phyloP scores from a whole-genome alignment of 1,140 invertebrate genomes.

The Rhagoletis zephyria region DNA sequence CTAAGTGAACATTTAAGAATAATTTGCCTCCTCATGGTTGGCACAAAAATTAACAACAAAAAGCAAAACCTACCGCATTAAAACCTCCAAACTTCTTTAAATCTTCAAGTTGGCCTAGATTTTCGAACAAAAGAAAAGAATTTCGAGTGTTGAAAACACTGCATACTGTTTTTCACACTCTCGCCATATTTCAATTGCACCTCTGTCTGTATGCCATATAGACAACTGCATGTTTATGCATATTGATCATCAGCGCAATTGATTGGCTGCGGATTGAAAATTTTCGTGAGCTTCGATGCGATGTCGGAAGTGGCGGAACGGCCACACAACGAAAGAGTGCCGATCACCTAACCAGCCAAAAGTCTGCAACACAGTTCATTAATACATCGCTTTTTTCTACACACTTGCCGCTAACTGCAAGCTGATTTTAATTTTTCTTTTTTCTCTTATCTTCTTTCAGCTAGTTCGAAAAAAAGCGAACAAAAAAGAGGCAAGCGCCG shows the following conservation, averaged over 20 bases:
- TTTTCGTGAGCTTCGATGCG: background rate
- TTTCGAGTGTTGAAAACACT: background rate
- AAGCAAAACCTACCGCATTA: too few species aligned
- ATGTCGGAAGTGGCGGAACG: background rate
- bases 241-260: background rate
- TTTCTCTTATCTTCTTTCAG: background rate
- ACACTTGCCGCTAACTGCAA: background rate
- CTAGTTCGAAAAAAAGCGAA: background rate
- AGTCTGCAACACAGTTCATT: background rate
- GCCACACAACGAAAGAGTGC: background rate
- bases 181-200: background rate
- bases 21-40: too few species aligned
- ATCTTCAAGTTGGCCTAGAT: too few species aligned
- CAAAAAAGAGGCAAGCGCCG: slow-evolving; percentile 13
- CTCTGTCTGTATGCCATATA: background rate
- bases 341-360: background rate
- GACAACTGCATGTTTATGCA: background rate
- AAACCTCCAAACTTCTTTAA: too few species aligned
- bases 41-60: too few species aligned
- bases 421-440: slow-evolving; percentile 1
- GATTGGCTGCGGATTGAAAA: slow-evolving; percentile 11
- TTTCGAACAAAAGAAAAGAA: too few species aligned
- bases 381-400: background rate
- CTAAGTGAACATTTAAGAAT: too few species aligned
- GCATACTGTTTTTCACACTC: background rate